A percentile compares a stretch with the other conserved stretches of the same genome.
Conservation (phyloP, 2,797 vertebrate species). For the Hypotaenidia okinawae region DNA sequence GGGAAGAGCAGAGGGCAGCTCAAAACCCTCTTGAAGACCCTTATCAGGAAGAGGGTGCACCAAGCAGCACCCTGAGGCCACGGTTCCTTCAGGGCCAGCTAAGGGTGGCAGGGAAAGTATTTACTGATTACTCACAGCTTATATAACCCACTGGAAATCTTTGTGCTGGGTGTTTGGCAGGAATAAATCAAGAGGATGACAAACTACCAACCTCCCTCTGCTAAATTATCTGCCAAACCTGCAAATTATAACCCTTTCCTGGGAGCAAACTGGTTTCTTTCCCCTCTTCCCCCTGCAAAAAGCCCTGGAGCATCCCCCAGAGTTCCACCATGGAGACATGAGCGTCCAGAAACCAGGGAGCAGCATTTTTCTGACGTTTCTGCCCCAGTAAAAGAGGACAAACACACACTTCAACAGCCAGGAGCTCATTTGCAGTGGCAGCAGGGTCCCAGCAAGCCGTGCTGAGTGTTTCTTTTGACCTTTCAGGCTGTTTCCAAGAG, state of each 20-base stretch:
- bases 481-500: neutral
- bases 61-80: neutral
- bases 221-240: neutral
- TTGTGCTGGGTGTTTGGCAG: neutral
- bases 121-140: constrained; percentile 36
- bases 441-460: neutral
- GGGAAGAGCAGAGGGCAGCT: neutral
- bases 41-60: neutral
- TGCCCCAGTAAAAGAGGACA: neutral
- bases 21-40: neutral
- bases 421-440: neutral
- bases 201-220: neutral
- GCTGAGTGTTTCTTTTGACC: rapidly evolving
- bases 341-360: neutral
- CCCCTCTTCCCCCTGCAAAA: neutral
- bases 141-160: neutral
- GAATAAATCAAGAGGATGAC: constrained; percentile 4
- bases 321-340: rapidly evolving
- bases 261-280: neutral
- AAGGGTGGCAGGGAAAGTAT: constrained; percentile 11
- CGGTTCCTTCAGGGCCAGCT: neutral
- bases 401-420: neutral
- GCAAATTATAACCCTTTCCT: constrained; percentile 14
- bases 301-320: constrained; percentile 16
- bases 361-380: neutral